Evolutionary conservation across 2,888 invertebrate genomes (phyloP).

Genomic region (Leptinotarsa haldemani): DNA sequence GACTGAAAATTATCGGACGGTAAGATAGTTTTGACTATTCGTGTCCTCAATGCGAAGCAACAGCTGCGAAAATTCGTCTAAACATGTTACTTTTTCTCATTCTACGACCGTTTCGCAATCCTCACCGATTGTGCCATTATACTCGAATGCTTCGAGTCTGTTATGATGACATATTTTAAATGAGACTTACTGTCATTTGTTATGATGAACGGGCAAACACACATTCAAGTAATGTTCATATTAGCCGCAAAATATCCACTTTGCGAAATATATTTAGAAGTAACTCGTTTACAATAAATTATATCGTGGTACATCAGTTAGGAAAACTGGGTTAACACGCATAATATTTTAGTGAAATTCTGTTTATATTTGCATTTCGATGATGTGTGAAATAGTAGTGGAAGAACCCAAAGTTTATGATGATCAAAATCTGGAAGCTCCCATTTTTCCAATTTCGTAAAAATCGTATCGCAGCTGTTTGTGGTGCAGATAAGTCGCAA

Average conservation of each 20-base stretch:
- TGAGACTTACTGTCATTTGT: background rate
- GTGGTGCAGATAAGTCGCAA: background rate
- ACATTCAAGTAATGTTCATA: conserved; percentile 5
- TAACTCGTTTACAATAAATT: conserved; percentile 20
- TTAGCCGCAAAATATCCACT: conserved; percentile 10
- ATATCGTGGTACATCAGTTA: conserved; percentile 11
- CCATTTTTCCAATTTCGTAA: conserved; percentile 1
- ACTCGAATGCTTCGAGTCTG: background rate
- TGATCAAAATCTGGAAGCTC: background rate
- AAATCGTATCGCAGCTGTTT: background rate
- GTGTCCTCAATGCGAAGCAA: too few species aligned
- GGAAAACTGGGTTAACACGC: conserved; percentile 34
- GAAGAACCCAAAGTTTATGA: background rate
- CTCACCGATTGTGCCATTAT: background rate
- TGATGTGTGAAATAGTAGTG: background rate
- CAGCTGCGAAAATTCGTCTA: too few species aligned
- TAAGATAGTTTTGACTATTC: too few species aligned
- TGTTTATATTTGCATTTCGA: conserved; percentile 28
- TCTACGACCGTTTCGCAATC: background rate
- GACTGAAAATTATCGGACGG: too few species aligned
- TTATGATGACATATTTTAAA: conserved; percentile 14
- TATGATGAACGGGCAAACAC: conserved; percentile 4
- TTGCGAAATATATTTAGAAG: conserved; percentile 4
- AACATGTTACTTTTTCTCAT: background rate
- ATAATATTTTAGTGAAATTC: conserved; percentile 29